Conservation (phyloP, 1,140 invertebrate genomes). For the Drosophila arawakana region DNA sequence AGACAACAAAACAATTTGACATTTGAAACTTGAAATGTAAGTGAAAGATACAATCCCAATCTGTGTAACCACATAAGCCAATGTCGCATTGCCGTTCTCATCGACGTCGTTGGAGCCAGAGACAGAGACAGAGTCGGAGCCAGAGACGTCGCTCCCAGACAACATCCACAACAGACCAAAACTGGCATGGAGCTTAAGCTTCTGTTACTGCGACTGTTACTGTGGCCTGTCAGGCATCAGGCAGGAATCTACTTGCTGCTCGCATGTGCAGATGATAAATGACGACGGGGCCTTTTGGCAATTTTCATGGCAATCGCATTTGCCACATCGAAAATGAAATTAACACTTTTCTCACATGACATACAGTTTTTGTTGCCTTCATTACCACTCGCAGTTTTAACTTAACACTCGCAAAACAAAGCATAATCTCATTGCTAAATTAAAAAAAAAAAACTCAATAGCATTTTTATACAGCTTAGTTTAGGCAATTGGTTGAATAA, state of each 20-base stretch:
- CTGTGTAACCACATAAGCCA: conserved; percentile 73
- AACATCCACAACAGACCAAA: conserved; percentile 26
- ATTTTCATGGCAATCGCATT: conserved; percentile 68
- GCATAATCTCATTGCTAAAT: too few relatives aligned
- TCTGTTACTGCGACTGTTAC: conserved; percentile 28
- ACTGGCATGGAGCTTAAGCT: conserved; percentile 3
- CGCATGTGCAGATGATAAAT: conserved; percentile 74
- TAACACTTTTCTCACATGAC: conserved; percentile 47
- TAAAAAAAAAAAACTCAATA: too few relatives aligned
- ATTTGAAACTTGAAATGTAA: conserved; percentile 82
- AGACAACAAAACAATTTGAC: conserved; percentile 64
- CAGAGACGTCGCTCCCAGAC: conserved; percentile 29
- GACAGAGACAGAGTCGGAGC: background rate
- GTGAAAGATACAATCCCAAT: conserved; percentile 82
- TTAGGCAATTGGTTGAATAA: too few relatives aligned
- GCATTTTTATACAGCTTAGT: too few relatives aligned
- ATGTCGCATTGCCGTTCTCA: conserved; percentile 54
- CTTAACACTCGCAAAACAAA: conserved; percentile 24
- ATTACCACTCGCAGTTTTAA: conserved; percentile 16
- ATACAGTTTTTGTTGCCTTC: background rate
- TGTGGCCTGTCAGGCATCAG: conserved; percentile 29
- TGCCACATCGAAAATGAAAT: conserved; percentile 76
- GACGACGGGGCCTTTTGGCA: conserved; percentile 66
- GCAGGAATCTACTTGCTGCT: conserved; percentile 27
- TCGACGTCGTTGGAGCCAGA: conserved; percentile 37